phyloP scores from a whole-genome alignment of 2,888 invertebrate species.

The Cryptosula pallasiana region DNA sequence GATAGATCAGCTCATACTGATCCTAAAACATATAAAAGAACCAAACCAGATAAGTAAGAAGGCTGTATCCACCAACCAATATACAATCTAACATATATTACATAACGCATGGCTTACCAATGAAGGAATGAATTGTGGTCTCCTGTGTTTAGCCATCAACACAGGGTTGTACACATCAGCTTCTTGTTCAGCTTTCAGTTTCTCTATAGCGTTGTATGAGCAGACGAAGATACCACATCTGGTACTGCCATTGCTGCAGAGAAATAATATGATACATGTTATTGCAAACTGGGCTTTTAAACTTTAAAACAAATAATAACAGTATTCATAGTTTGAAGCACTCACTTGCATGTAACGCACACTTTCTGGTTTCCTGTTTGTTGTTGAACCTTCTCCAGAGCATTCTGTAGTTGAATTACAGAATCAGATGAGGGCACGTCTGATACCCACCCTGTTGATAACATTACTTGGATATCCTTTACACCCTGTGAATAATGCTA shows the following conservation, averaged over 20 bases:
- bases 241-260: not conserved
- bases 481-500: not conserved
- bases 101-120: too few species aligned
- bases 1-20: not conserved
- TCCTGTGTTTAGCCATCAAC: not conserved
- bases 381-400: not conserved
- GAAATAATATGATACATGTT: too few species aligned
- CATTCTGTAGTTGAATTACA: not conserved
- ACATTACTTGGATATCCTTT: not conserved
- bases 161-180: constrained; percentile 5
- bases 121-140: constrained; percentile 7
- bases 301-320: too few species aligned
- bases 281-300: too few species aligned
- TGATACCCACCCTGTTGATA: not conserved
- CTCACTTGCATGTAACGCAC: constrained; percentile 4
- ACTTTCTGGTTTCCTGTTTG: not conserved
- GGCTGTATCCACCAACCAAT: too few species aligned
- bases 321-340: too few species aligned
- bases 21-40: too few species aligned
- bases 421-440: not conserved
- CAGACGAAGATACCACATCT: not conserved
- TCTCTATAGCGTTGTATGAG: not conserved
- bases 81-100: too few species aligned
- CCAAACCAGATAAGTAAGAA: too few species aligned
- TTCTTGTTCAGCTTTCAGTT: not conserved